Conservation (phyloP, 2,888 invertebrate species). For the Pollenia amentaria region DNA sequence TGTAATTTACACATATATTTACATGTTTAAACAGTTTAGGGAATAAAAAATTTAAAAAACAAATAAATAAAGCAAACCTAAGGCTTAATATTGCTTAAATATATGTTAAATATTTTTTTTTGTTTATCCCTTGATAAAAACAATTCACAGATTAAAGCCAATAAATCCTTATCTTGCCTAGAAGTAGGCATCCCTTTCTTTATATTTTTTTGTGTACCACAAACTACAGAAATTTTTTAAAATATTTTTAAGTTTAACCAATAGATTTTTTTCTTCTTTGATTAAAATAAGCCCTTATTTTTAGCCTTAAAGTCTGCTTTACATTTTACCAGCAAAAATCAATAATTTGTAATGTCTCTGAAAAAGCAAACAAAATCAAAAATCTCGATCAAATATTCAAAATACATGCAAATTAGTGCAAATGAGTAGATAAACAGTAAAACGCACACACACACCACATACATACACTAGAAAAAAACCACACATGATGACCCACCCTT, state of each 20-base stretch:
- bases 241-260: not conserved
- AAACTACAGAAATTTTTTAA: not conserved
- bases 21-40: not conserved
- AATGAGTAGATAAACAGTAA: constrained; percentile 39
- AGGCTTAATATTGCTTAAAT: too few species aligned
- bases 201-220: not conserved
- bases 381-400: constrained; percentile 65
- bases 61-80: too few species aligned
- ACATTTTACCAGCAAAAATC: constrained; percentile 24
- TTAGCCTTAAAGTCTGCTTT: not conserved
- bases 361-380: constrained; percentile 49
- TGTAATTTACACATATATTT: not conserved
- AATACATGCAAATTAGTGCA: constrained; percentile 68
- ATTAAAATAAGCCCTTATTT: constrained; percentile 38
- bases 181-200: constrained; percentile 8
- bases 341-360: constrained; percentile 47
- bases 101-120: too few species aligned
- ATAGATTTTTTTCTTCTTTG: not conserved
- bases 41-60: too few species aligned
- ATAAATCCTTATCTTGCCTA: not conserved
- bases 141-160: too few species aligned
- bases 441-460: constrained; percentile 31
- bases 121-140: too few species aligned
- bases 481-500: constrained; percentile 34
- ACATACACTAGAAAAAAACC: constrained; percentile 35